These are phyloP conservation scores for Nyctereutes procyonoides DNA, from an alignment of 2,113 vertebrate genomes.

Conservation along the genomic window DNA sequence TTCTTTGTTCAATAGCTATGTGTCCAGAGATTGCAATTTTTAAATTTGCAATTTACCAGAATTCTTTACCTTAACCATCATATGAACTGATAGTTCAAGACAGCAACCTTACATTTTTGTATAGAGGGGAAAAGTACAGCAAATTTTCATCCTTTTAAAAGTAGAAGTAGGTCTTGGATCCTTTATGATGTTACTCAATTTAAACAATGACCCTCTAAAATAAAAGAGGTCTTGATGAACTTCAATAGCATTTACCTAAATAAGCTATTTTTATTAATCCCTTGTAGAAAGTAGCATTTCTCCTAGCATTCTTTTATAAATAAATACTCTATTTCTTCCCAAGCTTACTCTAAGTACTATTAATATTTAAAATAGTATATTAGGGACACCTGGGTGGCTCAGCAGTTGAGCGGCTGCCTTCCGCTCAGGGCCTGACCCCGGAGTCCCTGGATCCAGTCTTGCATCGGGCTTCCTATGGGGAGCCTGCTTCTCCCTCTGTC, in stretches of 20 bases:
- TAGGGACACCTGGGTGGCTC: too few relatives aligned
- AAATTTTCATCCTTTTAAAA: constrained; percentile 33
- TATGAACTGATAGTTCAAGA: not conserved
- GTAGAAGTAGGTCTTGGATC: not conserved
- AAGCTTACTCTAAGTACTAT: not conserved
- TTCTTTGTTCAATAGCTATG: not conserved
- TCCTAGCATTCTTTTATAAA: constrained; percentile 3
- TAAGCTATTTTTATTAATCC: constrained; percentile 7
- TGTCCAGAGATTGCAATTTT: constrained; percentile 16
- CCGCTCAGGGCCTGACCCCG: too few relatives aligned
- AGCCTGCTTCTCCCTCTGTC: too few relatives aligned
- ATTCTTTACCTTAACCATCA: constrained; percentile 9
- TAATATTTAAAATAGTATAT: not conserved
- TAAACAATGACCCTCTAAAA: not conserved
- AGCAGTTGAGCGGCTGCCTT: too few relatives aligned
- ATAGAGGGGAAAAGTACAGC: not conserved
- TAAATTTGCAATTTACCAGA: not conserved
- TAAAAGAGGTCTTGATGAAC: constrained; percentile 28
- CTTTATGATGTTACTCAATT: not conserved
- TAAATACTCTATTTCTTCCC: not conserved
- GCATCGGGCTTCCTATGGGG: too few relatives aligned
- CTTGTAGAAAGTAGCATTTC: constrained; percentile 1
- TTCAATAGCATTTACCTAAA: constrained; percentile 22
- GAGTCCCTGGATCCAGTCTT: too few relatives aligned
- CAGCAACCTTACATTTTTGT: not conserved